Conservation (phyloP, 2,888 invertebrate genomes). For the Tinea trinotella region DNA sequence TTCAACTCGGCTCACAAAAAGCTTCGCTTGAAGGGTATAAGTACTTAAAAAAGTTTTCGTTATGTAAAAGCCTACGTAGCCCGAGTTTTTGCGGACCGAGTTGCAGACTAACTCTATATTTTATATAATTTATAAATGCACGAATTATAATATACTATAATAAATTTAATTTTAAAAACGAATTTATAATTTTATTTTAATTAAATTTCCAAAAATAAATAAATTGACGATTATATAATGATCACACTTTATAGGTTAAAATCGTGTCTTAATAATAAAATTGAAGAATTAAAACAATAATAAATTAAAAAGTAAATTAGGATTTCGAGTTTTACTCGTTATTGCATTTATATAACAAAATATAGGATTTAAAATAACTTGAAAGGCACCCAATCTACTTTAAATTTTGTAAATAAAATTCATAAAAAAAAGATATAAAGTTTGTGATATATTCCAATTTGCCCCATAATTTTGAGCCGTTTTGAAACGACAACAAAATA, state of each 20-base stretch:
- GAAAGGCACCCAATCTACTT: constrained; percentile 11
- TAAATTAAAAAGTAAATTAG: constrained; percentile 17
- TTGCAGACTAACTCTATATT: too few species aligned
- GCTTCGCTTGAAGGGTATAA: too few species aligned
- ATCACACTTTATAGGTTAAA: constrained; percentile 13
- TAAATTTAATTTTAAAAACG: not conserved
- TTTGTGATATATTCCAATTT: too few species aligned
- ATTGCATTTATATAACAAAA: constrained; percentile 15
- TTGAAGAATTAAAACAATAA: constrained; percentile 11
- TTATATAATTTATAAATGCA: constrained; percentile 15
- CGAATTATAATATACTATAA: not conserved
- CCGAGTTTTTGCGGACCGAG: too few species aligned
- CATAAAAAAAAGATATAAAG: too few species aligned
- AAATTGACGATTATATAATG: constrained; percentile 13
- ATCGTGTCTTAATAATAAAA: constrained; percentile 7
- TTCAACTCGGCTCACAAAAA: too few species aligned
- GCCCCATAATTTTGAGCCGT: too few species aligned
- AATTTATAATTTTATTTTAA: constrained; percentile 2
- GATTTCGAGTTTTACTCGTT: constrained; percentile 17
- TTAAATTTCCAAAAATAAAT: constrained; percentile 13
- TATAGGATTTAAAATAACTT: not conserved
- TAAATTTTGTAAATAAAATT: not conserved
- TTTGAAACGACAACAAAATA: too few species aligned
- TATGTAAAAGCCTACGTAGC: too few species aligned
- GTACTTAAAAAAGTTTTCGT: too few species aligned